Base-by-base conservation (phyloP, 2,797 vertebrate species). In the Allobates femoralis region DNA sequence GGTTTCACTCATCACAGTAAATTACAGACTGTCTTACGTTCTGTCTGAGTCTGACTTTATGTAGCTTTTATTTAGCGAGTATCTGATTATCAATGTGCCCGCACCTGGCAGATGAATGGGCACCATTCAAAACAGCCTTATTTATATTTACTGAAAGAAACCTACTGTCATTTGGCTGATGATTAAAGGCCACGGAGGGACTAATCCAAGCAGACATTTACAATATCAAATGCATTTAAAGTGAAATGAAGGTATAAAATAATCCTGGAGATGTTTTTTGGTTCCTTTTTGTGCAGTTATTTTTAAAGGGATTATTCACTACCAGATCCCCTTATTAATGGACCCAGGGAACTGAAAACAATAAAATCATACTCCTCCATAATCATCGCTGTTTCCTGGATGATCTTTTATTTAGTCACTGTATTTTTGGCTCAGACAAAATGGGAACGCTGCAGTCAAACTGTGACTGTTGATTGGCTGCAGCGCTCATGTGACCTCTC, bases 1-100 rank as follows among this genome's bases (percentile, higher is more conserved):
- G 87, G 79, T 85, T 81, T 71, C 50, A 53, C 79, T 88, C 83
- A 85, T 85, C 83, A 82, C 58, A 76, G 55, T 81, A 87, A 87
- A 87, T 87, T 83, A 87, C 75, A 83, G 86, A 83, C 28, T 19
- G 74, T 50, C 62, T 67, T 28, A 41, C 28, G 23, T 51, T 58
- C 60, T 37, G 74, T 77, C 80, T 83, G 74, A 83, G 37, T 21
- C 46, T 26, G 32, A 56, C 56, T 50, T n/a, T 73, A 30, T 26
- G 51, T 67, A 41, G 34, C 69, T 83, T 58, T 86, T 50, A 81
- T 81, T 81, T 74, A 86, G 73, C 37, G 11, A 26, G 28, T 30
- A 69, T 50, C 50, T 51, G 64, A 23, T n/a, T 69, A 78, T 79
- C 62, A 15, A 37, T 62, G 73, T 69, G 28, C 46, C 67, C 55